Conservation (phyloP, 2,797 vertebrate genomes). For the Hippoglossus hippoglossus region DNA sequence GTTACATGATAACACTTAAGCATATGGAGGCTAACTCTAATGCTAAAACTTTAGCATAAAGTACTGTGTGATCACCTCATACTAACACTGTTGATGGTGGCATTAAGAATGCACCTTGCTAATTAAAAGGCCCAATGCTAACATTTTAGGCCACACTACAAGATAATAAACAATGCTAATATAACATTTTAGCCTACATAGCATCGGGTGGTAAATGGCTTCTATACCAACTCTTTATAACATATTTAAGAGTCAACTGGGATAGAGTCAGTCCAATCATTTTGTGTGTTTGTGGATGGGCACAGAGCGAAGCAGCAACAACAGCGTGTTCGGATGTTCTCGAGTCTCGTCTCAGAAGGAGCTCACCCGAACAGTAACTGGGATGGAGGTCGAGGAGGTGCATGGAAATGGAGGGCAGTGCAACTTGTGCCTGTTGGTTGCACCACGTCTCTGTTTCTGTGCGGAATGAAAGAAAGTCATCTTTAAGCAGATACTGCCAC, state of each 20-base stretch:
- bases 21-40: not conserved
- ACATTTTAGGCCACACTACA: not conserved
- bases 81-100: not conserved
- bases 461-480: not conserved
- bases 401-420: not conserved
- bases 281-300: not conserved
- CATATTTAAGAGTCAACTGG: too few relatives aligned
- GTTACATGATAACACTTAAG: not conserved
- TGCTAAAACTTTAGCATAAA: slow-evolving; percentile 1
- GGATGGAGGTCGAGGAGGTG: not conserved
- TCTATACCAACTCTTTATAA: too few relatives aligned
- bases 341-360: not conserved
- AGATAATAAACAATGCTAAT: not conserved
- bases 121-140: not conserved
- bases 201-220: too few relatives aligned
- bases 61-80: not conserved
- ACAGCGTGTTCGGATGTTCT: too few relatives aligned
- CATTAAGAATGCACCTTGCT: not conserved
- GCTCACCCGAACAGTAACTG: not conserved
- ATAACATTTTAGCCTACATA: not conserved
- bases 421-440: not conserved
- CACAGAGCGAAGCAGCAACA: too few relatives aligned
- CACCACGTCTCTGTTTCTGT: too few relatives aligned
- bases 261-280: not conserved
- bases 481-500: not conserved